Conservation (phyloP, 2,113 vertebrate genomes). For the Penelope pileata region DNA sequence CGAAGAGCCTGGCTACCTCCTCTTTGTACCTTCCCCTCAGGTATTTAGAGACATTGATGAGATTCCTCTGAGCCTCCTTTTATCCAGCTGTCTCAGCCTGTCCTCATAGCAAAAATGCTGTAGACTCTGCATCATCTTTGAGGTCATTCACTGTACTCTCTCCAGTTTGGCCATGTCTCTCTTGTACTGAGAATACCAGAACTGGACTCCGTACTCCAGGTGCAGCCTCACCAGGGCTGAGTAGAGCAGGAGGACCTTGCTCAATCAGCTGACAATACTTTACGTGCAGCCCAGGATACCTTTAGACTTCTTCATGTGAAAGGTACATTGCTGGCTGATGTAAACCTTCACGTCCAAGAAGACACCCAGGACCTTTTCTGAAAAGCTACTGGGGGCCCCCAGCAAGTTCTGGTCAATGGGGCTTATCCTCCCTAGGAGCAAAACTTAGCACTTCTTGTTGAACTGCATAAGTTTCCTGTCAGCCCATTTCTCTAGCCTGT, state of each 20-base stretch:
- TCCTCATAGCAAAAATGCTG: not conserved
- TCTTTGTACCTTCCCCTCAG: not conserved
- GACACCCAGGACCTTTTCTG: not conserved
- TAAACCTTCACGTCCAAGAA: not conserved
- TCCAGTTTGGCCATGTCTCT: not conserved
- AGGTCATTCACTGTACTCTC: not conserved
- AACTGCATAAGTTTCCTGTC: not conserved
- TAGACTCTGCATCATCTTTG: not conserved
- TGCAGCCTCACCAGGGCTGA: not conserved
- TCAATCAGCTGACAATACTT: accelerated
- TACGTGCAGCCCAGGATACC: not conserved
- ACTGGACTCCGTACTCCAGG: not conserved
- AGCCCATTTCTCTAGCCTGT: not conserved
- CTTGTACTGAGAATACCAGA: not conserved
- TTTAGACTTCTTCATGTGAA: not conserved
- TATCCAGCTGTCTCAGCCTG: not conserved
- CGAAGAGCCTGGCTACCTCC: not conserved
- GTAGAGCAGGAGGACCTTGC: not conserved
- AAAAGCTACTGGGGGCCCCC: not conserved
- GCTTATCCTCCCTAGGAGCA: not conserved
- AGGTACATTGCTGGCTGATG: accelerated
- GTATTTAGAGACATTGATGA: not conserved
- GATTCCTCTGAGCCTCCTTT: not conserved
- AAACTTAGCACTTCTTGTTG: not conserved
- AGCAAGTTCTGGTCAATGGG: not conserved